Evolutionary conservation across 2,888 invertebrate genomes (phyloP).

Genomic region (Scaptomyza flava): DNA sequence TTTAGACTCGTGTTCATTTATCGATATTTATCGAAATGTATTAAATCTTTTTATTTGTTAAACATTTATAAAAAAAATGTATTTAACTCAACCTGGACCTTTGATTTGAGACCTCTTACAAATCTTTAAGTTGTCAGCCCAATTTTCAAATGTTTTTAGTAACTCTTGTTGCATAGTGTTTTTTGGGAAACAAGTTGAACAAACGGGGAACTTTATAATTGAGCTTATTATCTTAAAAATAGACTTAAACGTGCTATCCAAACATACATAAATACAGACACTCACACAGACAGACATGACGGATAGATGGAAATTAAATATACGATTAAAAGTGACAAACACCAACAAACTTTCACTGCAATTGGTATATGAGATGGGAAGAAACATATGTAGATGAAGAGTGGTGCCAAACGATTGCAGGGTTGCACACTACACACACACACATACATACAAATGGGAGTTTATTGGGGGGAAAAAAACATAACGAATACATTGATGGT

Average conservation of each 20-base stretch:
- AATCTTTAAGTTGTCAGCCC: too few species aligned
- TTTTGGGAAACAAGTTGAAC: not conserved
- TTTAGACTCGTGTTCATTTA: too few species aligned
- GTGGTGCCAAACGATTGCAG: constrained; percentile 7
- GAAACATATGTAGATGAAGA: constrained; percentile 8
- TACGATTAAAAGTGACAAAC: constrained; percentile 43
- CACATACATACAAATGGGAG: constrained; percentile 14
- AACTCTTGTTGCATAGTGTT: constrained; percentile 30
- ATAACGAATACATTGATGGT: constrained; percentile 43
- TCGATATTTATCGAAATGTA: too few species aligned
- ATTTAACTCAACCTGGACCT: too few species aligned
- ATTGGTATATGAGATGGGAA: constrained; percentile 3
- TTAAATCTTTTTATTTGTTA: too few species aligned
- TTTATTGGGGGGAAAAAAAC: constrained; percentile 9
- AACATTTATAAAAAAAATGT: too few species aligned
- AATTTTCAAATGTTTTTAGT: not conserved
- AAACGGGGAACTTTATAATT: constrained; percentile 43
- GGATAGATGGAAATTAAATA: not conserved
- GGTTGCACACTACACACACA: constrained; percentile 22
- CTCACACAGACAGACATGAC: constrained; percentile 12
- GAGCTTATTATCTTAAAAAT: constrained; percentile 45
- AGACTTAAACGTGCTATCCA: constrained; percentile 45
- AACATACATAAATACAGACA: constrained; percentile 15
- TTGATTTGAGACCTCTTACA: too few species aligned
- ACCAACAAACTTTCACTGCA: constrained; percentile 32